These are phyloP conservation scores for Zygaena filipendulae DNA, from an alignment of 2,888 invertebrate species.

Conservation along the genomic window DNA sequence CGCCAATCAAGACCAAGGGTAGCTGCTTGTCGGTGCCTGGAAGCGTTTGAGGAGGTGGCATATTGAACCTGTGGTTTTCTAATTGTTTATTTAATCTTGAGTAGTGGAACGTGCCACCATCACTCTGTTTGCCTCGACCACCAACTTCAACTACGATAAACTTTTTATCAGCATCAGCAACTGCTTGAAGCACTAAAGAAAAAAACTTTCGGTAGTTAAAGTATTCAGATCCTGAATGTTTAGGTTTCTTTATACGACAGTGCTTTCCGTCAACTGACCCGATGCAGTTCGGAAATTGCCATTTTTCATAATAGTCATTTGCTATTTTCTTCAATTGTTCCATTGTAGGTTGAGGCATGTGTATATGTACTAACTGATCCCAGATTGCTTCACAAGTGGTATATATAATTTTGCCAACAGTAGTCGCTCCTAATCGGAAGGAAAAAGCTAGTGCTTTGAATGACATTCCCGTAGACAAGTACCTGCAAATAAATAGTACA, in stretches of 20 bases:
- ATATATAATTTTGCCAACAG: slow-evolving; percentile 9
- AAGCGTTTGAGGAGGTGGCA: slow-evolving; percentile 4
- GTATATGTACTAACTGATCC: slow-evolving; percentile 1
- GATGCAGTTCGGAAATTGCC: slow-evolving; percentile 7
- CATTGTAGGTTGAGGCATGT: slow-evolving; percentile 4
- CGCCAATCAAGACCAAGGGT: slow-evolving; percentile 14
- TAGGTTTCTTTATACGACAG: slow-evolving; percentile 5
- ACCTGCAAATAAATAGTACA: slow-evolving; percentile 8
- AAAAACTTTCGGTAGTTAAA: slow-evolving; percentile 10
- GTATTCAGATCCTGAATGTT: slow-evolving; percentile 8
- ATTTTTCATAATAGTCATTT: slow-evolving; percentile 4
- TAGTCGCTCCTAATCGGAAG: slow-evolving; percentile 10
- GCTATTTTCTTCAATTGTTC: slow-evolving; percentile 1
- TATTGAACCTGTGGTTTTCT: slow-evolving; percentile 2
- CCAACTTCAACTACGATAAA: slow-evolving; percentile 10
- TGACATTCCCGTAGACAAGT: slow-evolving; percentile 3
- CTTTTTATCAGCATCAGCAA: slow-evolving; percentile 7
- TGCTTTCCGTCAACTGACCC: slow-evolving; percentile 5
- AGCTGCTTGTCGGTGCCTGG: slow-evolving; percentile 12
- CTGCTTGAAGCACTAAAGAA: slow-evolving; percentile 7
- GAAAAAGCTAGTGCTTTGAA: slow-evolving; percentile 8
- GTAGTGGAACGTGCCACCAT: slow-evolving; percentile 10
- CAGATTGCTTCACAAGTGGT: slow-evolving; percentile 4
- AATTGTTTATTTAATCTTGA: slow-evolving; percentile 1
- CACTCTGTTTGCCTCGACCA: slow-evolving; percentile 8